Conservation (phyloP, 2,797 vertebrate genomes). For the Sebastiscus albofasciatus region DNA sequence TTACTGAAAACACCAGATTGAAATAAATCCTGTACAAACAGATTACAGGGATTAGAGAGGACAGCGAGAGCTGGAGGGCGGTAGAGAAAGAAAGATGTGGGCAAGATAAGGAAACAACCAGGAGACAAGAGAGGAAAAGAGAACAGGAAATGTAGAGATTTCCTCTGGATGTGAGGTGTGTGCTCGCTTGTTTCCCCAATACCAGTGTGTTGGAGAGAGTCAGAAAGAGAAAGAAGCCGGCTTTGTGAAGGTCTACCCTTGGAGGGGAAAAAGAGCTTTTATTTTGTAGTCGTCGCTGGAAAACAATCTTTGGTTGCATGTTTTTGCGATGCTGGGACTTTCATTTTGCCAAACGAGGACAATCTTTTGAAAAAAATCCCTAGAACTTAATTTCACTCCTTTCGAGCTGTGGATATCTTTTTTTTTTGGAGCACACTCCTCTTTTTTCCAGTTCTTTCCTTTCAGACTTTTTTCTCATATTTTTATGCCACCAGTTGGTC, state of each 20-base stretch:
- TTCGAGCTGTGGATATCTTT: not conserved
- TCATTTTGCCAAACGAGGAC: not conserved
- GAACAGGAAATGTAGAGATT: constrained; percentile 84
- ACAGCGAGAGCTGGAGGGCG: not conserved
- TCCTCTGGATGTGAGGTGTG: constrained; percentile 80
- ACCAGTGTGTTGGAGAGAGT: not conserved
- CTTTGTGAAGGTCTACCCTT: not conserved
- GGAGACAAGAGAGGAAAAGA: constrained; percentile 68
- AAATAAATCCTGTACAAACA: not conserved
- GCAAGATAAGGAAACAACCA: constrained; percentile 36
- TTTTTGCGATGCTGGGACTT: not conserved
- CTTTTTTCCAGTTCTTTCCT: not conserved
- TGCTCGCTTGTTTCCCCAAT: constrained; percentile 1
- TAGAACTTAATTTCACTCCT: not conserved
- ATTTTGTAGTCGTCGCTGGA: not conserved
- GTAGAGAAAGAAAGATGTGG: constrained; percentile 16
- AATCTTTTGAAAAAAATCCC: not conserved
- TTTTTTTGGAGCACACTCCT: too few relatives aligned
- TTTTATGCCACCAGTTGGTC: fast-evolving
- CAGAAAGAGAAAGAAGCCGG: not conserved
- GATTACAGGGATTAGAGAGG: not conserved
- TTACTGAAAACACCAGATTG: constrained; percentile 2
- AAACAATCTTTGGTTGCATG: not conserved
- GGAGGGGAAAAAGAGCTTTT: not conserved
- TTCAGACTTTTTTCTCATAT: not conserved